Base-by-base conservation (phyloP, 2,888 invertebrate species). In the Therioaphis trifolii region DNA sequence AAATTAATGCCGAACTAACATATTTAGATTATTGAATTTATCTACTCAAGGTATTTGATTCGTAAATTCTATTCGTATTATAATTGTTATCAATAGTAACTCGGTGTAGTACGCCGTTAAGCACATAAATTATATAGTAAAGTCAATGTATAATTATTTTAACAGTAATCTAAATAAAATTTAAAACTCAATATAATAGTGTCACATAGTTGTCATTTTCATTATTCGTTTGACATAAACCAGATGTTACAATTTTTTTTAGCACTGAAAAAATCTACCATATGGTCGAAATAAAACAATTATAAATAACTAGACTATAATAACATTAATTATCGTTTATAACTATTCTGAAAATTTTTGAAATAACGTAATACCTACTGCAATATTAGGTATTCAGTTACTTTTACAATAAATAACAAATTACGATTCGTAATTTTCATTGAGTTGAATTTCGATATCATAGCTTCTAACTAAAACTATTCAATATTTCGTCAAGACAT, bases 231-330 rank as follows among this genome's bases (percentile, higher is more conserved):
- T 69, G 68, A 79, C 68, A 79, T 69, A 15, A 27, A 43, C 55
- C 78, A 79, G 78, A 79, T 79, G 78, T 43, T n/a, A 7, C 29
- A 63, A n/a, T 63, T 76, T 55, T 68, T 55, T 78, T 40, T 55
- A 27, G 43, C 18, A 49, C 63, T 63, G 35, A 5, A 68, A 68
- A 68, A 79, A 27, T 5, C 35, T 52, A 21, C 68, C 78, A 79
- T 79, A 79, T 69, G 55, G 78, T n/a, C 35, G 24, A 78, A 79
- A 55, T 55, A 43, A 43, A 69, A 79, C 40, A 69, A 69, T 69
- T 55, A 55, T 55, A 27, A 55, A 79, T 69, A 69, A 79, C 24
- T 43, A 55, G 2, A 55, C n/a, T 52, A 52, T 11, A 43, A 68
- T 35, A 40, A 52, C n/a, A 68, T 18, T 11, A 52, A 77, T 15